A percentile compares a stretch with the other conserved stretches of the same genome.
phyloP scores from a whole-genome alignment of 2,113 vertebrate species.

The Hemiprocne comata region DNA sequence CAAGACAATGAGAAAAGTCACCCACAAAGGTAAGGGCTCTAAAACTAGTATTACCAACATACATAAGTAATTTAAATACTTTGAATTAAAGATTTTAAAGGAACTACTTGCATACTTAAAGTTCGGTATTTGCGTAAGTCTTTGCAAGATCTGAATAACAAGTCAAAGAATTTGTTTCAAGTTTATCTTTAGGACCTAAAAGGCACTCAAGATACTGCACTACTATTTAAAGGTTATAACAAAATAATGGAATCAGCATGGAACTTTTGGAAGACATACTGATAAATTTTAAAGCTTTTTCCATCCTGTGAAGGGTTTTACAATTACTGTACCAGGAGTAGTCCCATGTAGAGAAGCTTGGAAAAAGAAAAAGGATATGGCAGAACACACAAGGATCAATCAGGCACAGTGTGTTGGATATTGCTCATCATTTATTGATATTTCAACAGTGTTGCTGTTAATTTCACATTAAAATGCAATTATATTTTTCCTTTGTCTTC shows the following conservation, averaged over 20 bases:
- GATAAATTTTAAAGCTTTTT: neutral
- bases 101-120: neutral
- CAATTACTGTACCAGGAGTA: neutral
- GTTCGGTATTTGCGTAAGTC: constrained; percentile 19
- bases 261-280: neutral
- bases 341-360: neutral
- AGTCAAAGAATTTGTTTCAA: neutral
- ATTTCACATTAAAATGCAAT: neutral
- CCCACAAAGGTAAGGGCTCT: neutral
- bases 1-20: neutral
- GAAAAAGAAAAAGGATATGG: neutral
- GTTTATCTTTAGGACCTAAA: neutral
- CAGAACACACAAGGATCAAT: neutral
- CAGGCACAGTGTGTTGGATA: rapidly evolving
- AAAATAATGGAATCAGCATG: neutral
- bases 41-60: neutral
- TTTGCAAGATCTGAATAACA: neutral
- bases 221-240: neutral
- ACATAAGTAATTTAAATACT: neutral
- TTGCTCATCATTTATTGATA: neutral
- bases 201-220: neutral
- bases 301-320: neutral
- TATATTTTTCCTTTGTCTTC: neutral
- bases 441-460: neutral
- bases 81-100: neutral